These are phyloP conservation scores for Corynorhinus townsendii DNA, from an alignment of 2,113 vertebrate species.

Conservation along the genomic window DNA sequence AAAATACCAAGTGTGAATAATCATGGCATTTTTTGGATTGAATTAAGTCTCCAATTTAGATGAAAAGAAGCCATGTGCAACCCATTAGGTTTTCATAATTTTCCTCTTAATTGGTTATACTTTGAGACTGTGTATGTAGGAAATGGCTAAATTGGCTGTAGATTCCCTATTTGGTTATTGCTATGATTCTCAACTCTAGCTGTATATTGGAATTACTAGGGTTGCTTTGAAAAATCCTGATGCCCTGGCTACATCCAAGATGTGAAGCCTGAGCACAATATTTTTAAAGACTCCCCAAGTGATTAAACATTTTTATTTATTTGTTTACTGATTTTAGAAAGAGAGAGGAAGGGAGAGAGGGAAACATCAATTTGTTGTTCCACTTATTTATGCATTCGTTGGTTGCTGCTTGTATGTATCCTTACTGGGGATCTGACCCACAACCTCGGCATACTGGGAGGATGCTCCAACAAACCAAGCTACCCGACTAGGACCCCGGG, in stretches of 20 bases:
- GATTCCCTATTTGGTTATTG: background rate
- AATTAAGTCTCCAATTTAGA: background rate
- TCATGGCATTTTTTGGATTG: background rate
- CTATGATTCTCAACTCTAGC: background rate
- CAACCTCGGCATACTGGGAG: background rate
- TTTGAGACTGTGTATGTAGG: background rate
- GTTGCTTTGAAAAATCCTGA: background rate
- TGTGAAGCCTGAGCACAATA: background rate
- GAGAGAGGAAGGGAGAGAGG: background rate
- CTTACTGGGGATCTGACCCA: background rate
- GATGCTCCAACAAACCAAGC: background rate
- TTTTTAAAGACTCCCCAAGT: background rate
- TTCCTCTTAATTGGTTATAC: constrained; percentile 17
- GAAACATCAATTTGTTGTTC: background rate
- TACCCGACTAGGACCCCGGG: background rate
- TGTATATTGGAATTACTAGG: background rate
- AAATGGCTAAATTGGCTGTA: background rate
- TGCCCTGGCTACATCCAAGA: background rate
- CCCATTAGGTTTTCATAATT: background rate
- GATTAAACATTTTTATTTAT: too few relatives aligned
- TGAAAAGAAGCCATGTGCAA: constrained; percentile 27
- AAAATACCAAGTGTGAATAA: constrained; percentile 39
- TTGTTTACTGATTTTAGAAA: background rate
- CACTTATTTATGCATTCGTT: background rate
- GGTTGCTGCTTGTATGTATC: background rate